A percentile compares a stretch with the other conserved stretches of the same genome.
These are phyloP conservation scores for Plumapathes pennacea DNA, from an alignment of 92 coral and sea anemone species.

Conservation along the genomic window DNA sequence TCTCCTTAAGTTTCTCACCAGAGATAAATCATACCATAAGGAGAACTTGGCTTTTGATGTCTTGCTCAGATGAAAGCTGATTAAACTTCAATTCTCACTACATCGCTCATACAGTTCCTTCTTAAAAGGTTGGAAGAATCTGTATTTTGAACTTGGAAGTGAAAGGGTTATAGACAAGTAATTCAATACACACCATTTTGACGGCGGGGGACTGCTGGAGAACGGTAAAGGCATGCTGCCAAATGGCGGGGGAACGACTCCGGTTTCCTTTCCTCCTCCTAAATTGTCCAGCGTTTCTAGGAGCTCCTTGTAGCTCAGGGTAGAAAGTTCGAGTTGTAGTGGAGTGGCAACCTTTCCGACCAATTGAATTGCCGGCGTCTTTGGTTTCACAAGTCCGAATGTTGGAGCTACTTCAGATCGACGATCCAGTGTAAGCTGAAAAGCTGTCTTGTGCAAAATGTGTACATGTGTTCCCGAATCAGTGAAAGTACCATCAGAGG, in stretches of 20 bases:
- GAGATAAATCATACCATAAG: no score
- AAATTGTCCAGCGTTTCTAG: slow-evolving; percentile 81
- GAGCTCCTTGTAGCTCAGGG: slow-evolving; percentile 76
- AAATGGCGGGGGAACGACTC: slow-evolving; percentile 14
- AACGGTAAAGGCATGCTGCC: no score
- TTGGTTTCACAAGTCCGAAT: slow-evolving; percentile 13
- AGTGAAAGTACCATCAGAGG: slow-evolving; percentile 55
- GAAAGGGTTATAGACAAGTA: no score
- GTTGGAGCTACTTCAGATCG: slow-evolving; percentile 60
- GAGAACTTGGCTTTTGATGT: no score
- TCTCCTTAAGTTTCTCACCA: no score
- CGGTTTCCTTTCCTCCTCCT: slow-evolving; percentile 69
- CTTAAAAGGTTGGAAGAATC: no score
- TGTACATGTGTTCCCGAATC: slow-evolving; percentile 61
- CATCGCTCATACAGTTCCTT: no score
- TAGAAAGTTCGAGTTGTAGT: slow-evolving; percentile 82
- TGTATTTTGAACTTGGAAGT: no score
- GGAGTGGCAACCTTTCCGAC: slow-evolving; percentile 87
- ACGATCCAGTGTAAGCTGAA: slow-evolving; percentile 81
- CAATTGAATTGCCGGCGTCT: slow-evolving; percentile 72
- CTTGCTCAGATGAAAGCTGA: no score
- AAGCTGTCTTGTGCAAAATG: slow-evolving; percentile 83
- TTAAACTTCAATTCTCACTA: no score
- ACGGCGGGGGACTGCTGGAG: background rate
- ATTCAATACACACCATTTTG: background rate